A percentile compares a stretch with the other conserved stretches of the same genome.
phyloP scores from a whole-genome alignment of 1,140 invertebrate genomes.

The Drosophila cardini region DNA sequence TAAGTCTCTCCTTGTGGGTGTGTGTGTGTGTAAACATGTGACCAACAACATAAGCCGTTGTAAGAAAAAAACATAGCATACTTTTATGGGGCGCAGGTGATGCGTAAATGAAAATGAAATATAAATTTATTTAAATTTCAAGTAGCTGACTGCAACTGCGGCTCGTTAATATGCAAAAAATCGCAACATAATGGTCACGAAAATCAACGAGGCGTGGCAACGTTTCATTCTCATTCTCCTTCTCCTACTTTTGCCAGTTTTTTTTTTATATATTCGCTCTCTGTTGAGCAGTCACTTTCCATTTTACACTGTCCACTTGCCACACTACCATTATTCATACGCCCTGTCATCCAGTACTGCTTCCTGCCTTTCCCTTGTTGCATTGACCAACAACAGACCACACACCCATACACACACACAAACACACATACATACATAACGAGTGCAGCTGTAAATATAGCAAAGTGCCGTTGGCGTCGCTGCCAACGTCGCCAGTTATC shows the following conservation, averaged over 20 bases:
- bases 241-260: not conserved
- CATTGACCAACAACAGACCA: constrained; percentile 20
- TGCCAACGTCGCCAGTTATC: constrained; percentile 40
- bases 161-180: constrained; percentile 15
- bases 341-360: constrained; percentile 50
- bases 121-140: constrained; percentile 29
- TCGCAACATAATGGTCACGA: constrained; percentile 27
- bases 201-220: constrained; percentile 38
- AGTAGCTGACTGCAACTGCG: constrained; percentile 3
- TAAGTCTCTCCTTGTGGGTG: not conserved
- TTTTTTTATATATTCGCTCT: not conserved
- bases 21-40: constrained; percentile 39
- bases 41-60: constrained; percentile 12
- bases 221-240: not conserved
- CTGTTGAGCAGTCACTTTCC: constrained; percentile 1
- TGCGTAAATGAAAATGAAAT: constrained; percentile 24
- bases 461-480: constrained; percentile 48
- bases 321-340: constrained; percentile 53
- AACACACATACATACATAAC: not conserved
- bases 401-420: constrained; percentile 6
- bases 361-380: constrained; percentile 4
- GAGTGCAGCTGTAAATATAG: constrained; percentile 30
- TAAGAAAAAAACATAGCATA: constrained; percentile 44
- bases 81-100: constrained; percentile 46
- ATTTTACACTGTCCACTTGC: constrained; percentile 19